Evolutionary conservation across 1,140 invertebrate species (phyloP), one percentile per base, ranked within the genome.

Genomic region (Anthonomus grandis): DNA sequence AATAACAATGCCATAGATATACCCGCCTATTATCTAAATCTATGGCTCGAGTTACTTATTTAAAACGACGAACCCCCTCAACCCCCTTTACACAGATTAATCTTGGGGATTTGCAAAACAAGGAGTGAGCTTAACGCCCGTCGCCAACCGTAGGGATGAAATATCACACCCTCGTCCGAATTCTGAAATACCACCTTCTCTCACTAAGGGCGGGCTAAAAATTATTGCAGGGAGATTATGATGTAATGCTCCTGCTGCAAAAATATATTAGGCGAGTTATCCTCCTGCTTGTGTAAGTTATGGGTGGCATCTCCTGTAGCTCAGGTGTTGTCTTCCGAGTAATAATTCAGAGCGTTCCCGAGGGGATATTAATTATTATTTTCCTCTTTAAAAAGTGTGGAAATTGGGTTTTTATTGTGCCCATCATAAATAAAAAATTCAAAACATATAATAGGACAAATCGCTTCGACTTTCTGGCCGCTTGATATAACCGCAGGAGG

Each of bases 151-250:
- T n/a, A 34, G 50, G 53, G 39, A 56, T 56, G 53, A 56, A 56
- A 56, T 56, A 56, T 56, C 53, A 56, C 53, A 56, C 53, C 53
- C 53, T 48, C 46, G 31, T 47, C 46, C 53, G 53, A 56, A 56
- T 56, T 56, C n/a, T 47, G 44, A 48, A 56, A 56, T 56, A 48
- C 53, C 53, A 42, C 53, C n/a, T n/a, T n/a, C n/a, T n/a, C n/a
- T n/a, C n/a, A 42, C 21, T 23, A 22, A 44, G 51, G 51, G 44
- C 44, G 37, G 42, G 46, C 46, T 45, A 57, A 50, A 50, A 57
- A 57, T 57, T 57, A 57, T 57, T 31, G 55, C 55, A 19, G 47
- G n/a, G 55, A 50, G 55, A 57, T 57, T 57, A 57, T 57, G 55
- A 57, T 57, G 55, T 49, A 57, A 57, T 49, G 55, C 37, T 49